Conservation (phyloP, 2,888 invertebrate species). For the Drosophila phalerata region DNA sequence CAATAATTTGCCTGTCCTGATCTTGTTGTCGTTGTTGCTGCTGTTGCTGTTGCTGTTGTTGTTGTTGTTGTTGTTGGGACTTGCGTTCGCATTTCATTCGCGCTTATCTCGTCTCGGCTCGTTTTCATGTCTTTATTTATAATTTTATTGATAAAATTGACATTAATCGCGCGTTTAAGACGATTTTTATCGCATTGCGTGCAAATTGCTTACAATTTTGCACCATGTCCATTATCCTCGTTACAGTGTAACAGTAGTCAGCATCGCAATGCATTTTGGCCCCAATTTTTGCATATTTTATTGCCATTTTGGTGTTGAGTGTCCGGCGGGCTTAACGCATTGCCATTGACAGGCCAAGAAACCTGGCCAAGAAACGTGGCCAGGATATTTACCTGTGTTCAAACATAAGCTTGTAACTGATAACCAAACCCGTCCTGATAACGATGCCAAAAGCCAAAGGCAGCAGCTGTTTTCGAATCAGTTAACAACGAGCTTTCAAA, state of each 20-base stretch:
- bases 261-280: conserved; percentile 10
- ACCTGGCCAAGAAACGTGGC: conserved; percentile 21
- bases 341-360: conserved; percentile 6
- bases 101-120: conserved; percentile 76
- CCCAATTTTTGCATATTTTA: conserved; percentile 31
- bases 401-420: conserved; percentile 23
- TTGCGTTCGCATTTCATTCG: conserved; percentile 74
- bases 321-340: neutral
- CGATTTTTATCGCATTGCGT: conserved; percentile 79
- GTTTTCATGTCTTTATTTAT: conserved; percentile 83
- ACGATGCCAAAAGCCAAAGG: neutral
- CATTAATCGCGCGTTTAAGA: conserved; percentile 80
- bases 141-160: conserved; percentile 85
- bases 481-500: conserved; percentile 1
- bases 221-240: conserved; percentile 34
- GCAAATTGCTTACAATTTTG: conserved; percentile 77
- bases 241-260: conserved; percentile 41
- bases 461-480: conserved; percentile 7
- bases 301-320: conserved; percentile 20
- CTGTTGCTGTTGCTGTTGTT: conserved; percentile 4
- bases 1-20: conserved; percentile 72
- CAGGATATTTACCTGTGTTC: conserved; percentile 37
- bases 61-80: conserved; percentile 62
- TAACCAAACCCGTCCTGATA: conserved; percentile 22
- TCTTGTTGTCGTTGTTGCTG: conserved; percentile 49